Percentiles rank a stretch among this genome's conserved stretches.
phyloP scores from a whole-genome alignment of 2,797 vertebrate genomes.

The Falco naumanni region DNA sequence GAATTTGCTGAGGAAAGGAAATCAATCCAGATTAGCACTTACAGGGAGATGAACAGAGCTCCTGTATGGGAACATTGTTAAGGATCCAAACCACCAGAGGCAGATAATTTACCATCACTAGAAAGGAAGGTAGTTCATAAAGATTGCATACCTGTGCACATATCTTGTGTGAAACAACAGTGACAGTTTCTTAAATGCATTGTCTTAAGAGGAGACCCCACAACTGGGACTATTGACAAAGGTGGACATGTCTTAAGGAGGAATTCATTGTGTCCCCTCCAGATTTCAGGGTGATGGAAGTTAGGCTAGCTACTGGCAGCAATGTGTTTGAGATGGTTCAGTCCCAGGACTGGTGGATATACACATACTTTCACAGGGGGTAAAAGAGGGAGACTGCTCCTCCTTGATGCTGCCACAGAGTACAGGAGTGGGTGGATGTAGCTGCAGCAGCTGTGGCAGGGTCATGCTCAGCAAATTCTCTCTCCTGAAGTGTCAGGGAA shows the following conservation, averaged over 20 bases:
- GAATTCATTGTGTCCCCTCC: not conserved
- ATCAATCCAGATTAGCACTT: not conserved
- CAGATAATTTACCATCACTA: not conserved
- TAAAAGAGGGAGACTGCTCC: not conserved
- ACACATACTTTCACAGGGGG: not conserved
- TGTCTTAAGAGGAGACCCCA: not conserved
- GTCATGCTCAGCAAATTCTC: not conserved
- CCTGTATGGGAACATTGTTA: not conserved
- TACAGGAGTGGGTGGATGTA: conserved; percentile 10
- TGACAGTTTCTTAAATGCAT: not conserved
- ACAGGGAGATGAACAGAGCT: not conserved
- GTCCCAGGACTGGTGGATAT: not conserved
- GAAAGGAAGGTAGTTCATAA: not conserved
- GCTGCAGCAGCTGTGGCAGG: not conserved
- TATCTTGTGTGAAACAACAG: not conserved
- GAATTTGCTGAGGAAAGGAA: not conserved
- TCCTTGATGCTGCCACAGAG: not conserved
- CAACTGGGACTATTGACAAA: not conserved
- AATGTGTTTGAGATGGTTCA: not conserved
- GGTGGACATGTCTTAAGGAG: not conserved
- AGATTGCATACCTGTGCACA: not conserved
- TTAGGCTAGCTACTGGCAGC: not conserved
- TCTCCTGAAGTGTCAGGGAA: not conserved
- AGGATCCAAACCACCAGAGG: not conserved
- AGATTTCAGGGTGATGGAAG: not conserved